A percentile compares a stretch with the other conserved stretches of the same genome.
Conservation (phyloP, 2,797 vertebrate genomes). For the Parambassis ranga region DNA sequence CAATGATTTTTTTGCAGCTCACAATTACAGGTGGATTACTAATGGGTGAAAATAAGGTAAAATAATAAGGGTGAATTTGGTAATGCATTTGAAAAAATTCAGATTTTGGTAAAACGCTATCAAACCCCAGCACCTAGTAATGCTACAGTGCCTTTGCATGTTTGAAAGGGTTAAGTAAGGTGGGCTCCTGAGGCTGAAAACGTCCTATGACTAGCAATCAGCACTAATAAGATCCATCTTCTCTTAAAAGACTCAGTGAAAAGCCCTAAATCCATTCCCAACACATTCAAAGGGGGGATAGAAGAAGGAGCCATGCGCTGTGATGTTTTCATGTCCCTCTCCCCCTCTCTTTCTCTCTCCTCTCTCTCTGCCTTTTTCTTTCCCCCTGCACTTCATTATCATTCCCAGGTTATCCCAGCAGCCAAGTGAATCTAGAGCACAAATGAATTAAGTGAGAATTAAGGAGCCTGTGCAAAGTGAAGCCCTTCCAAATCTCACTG, state of each 20-base stretch:
- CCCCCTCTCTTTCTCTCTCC: slow-evolving; percentile 6
- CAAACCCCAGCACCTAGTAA: not conserved
- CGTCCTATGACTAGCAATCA: slow-evolving; percentile 90
- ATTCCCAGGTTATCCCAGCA: slow-evolving; percentile 90
- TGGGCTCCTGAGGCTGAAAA: slow-evolving; percentile 74
- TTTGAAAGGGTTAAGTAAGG: slow-evolving; percentile 83
- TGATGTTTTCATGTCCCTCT: slow-evolving; percentile 60
- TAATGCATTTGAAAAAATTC: not conserved
- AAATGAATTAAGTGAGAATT: slow-evolving; percentile 98
- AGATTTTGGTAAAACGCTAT: slow-evolving; percentile 6
- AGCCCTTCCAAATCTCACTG: slow-evolving; percentile 90
- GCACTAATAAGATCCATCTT: slow-evolving; percentile 93
- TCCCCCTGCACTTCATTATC: slow-evolving; percentile 85
- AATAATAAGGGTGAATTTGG: no score
- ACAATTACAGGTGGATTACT: no score
- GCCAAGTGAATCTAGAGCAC: slow-evolving; percentile 93
- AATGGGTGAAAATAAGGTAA: no score
- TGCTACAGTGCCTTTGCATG: slow-evolving; percentile 11
- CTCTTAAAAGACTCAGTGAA: slow-evolving; percentile 89
- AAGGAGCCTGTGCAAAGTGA: slow-evolving; percentile 89
- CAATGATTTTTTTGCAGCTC: no score
- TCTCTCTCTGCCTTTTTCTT: slow-evolving; percentile 10
- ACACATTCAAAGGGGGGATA: slow-evolving; percentile 93
- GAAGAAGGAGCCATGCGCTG: slow-evolving; percentile 72
- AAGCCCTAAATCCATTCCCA: slow-evolving; percentile 93